phyloP scores from a whole-genome alignment of 2,888 invertebrate species.

The Andrena flavipes region DNA sequence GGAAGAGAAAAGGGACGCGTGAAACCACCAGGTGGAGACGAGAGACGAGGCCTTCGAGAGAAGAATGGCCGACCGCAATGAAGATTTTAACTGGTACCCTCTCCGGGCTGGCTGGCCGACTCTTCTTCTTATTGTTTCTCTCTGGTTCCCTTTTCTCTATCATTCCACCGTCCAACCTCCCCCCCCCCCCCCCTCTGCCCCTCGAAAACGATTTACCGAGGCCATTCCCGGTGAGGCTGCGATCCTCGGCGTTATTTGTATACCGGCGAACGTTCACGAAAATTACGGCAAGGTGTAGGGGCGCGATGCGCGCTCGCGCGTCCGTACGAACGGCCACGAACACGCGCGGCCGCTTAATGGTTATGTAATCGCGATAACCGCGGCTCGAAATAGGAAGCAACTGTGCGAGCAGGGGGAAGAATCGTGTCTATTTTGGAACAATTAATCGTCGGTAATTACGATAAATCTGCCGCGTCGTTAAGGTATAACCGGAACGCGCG shows the following conservation, averaged over 20 bases:
- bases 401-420: slow-evolving; percentile 27
- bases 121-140: slow-evolving; percentile 70
- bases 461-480: slow-evolving; percentile 49
- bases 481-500: slow-evolving; percentile 34
- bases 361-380: slow-evolving; percentile 60
- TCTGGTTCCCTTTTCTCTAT: slow-evolving; percentile 40
- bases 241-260: slow-evolving; percentile 63
- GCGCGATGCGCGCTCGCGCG: slow-evolving; percentile 9
- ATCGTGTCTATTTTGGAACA: slow-evolving; percentile 52
- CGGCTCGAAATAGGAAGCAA: slow-evolving; percentile 52
- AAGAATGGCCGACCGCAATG: slow-evolving; percentile 83
- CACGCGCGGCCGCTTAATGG: slow-evolving; percentile 20
- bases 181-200: slow-evolving; percentile 5
- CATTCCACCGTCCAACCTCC: slow-evolving; percentile 2
- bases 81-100: slow-evolving; percentile 83
- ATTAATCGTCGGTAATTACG: slow-evolving; percentile 62
- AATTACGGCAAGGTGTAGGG: slow-evolving; percentile 48
- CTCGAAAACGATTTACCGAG: slow-evolving; percentile 70
- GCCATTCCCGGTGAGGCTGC: slow-evolving; percentile 50
- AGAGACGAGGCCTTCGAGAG: slow-evolving; percentile 72
- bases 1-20: slow-evolving; percentile 38
- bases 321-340: background rate
- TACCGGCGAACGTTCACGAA: slow-evolving; percentile 51
- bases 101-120: slow-evolving; percentile 57
- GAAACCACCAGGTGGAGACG: slow-evolving; percentile 67